These are phyloP conservation scores for Apamea crenata DNA, from an alignment of 2,888 invertebrate genomes.

Conservation along the genomic window DNA sequence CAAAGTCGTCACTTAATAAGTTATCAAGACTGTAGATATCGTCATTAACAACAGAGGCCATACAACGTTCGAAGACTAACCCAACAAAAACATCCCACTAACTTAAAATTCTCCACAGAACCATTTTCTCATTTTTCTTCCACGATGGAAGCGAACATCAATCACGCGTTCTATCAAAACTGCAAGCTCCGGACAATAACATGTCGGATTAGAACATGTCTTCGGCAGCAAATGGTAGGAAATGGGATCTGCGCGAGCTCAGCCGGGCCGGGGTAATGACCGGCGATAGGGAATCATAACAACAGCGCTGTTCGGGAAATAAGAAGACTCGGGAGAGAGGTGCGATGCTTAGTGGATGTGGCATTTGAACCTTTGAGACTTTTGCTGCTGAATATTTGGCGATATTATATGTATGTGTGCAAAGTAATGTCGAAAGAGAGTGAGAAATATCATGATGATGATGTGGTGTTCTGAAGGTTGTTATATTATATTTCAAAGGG, in stretches of 20 bases:
- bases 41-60: not conserved
- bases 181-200: constrained; percentile 59
- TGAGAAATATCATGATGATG: not conserved
- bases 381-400: not conserved
- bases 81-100: not conserved
- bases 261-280: constrained; percentile 66
- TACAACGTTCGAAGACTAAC: not conserved
- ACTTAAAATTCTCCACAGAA: constrained; percentile 18
- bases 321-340: constrained; percentile 58
- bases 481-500: not conserved
- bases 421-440: not conserved
- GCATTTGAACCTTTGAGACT: not conserved
- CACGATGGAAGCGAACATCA: constrained; percentile 34
- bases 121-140: constrained; percentile 23
- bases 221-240: constrained; percentile 66
- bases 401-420: not conserved
- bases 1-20: not conserved
- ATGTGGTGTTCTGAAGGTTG: not conserved
- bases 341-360: constrained; percentile 34
- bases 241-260: constrained; percentile 67
- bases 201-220: constrained; percentile 61
- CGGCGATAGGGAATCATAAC: constrained; percentile 73
- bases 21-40: not conserved
- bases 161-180: constrained; percentile 52
- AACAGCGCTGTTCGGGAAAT: constrained; percentile 71